Conservation (phyloP, 2,888 invertebrate genomes). For the Trichopria drosophilae region DNA sequence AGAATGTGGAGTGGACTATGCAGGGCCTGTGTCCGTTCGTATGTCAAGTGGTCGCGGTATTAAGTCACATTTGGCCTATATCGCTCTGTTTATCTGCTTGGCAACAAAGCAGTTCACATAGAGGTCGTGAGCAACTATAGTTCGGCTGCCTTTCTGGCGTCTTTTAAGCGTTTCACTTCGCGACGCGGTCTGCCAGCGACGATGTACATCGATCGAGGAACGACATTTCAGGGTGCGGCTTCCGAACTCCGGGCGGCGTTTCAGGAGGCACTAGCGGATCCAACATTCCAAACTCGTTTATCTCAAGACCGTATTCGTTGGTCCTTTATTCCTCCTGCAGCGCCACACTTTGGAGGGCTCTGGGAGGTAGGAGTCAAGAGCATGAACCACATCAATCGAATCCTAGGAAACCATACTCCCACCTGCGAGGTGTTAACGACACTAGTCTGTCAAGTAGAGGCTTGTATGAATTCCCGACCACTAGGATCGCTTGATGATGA, state of each 20-base stretch:
- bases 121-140: constrained; percentile 20
- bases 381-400: constrained; percentile 38
- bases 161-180: constrained; percentile 18
- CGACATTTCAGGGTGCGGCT: constrained; percentile 22
- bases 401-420: constrained; percentile 26
- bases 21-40: too few species aligned
- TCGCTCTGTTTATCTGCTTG: constrained; percentile 24
- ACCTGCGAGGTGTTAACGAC: constrained; percentile 38
- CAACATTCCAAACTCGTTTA: too few species aligned
- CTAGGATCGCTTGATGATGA: constrained; percentile 10
- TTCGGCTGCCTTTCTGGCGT: constrained; percentile 19
- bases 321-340: too few species aligned
- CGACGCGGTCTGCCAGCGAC: constrained; percentile 18
- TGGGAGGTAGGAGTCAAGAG: constrained; percentile 33
- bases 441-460: constrained; percentile 27
- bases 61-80: too few species aligned
- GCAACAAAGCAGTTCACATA: constrained; percentile 17
- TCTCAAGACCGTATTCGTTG: too few species aligned
- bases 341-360: too few species aligned
- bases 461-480: constrained; percentile 26
- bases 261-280: too few species aligned
- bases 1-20: too few species aligned
- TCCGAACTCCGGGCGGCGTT: too few species aligned
- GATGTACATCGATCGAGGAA: constrained; percentile 24
- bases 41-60: constrained; percentile 12